Evolutionary conservation across 2,888 invertebrate genomes (phyloP), one percentile per base, ranked within the genome.

Genomic region (Notodonta dromedarius): DNA sequence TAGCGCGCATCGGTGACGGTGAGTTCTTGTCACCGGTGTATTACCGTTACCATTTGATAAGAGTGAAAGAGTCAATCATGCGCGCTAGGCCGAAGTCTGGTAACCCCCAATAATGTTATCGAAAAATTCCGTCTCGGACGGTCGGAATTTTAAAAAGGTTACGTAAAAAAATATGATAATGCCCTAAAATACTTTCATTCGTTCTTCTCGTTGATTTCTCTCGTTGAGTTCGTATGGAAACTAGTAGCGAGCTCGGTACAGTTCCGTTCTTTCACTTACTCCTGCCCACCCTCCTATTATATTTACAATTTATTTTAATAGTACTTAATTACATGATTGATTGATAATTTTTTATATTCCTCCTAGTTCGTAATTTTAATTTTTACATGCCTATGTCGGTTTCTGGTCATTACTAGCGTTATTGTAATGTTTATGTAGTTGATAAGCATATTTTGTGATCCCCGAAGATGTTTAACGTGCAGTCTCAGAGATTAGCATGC

Each of bases 201-300:
- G 11, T 53, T 62, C 40, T 32, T 44, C 42, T 5, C 4, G 9
- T 60, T 61, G 57, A 11, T 61, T 58, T 65, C 61, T 58, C 57
- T 56, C n/a, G 1, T 58, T 68, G 62, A 66, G 70, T 76, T 78
- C 62, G 66, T 70, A 65, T 70, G 53, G 53, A 70, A 75, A 74
- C 63, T 61, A 61, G 71, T 77, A 80, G 79, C 77, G 74, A 73
- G 52, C 74, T 78, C 78, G 78, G 66, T 67, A 74, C 65, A 65
- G 55, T 67, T 67, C 69, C 71, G 74, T 71, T 68, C 64, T 51
- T 73, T 77, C 80, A 79, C 82, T 72, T 63, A 69, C 62, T 78
- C 84, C 85, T 89, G 88, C 87, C 88, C 87, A 85, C 89, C 90
- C 89, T 90, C 88, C 87, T 85, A 80, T 76, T 54, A 54, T 76